Percentiles rank a stretch among this genome's conserved stretches.
These are phyloP conservation scores for Siniperca chuatsi DNA, from an alignment of 2,113 vertebrate species.

Conservation along the genomic window DNA sequence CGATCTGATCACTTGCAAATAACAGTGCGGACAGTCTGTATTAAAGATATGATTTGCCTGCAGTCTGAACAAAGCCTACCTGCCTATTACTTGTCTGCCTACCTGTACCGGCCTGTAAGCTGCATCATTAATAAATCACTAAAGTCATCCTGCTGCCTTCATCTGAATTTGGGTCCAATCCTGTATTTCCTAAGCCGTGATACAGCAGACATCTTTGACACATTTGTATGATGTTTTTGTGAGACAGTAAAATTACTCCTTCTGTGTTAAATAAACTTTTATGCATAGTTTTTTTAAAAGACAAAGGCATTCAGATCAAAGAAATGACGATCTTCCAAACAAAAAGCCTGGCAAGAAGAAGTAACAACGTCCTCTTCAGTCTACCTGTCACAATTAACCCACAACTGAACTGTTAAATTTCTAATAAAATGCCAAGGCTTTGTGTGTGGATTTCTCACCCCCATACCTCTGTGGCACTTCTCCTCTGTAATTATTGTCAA, in stretches of 20 bases:
- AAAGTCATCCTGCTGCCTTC: too few relatives aligned
- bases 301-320: constrained; percentile 31
- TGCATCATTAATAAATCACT: too few relatives aligned
- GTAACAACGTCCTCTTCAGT: constrained; percentile 33
- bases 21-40: too few relatives aligned
- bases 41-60: too few relatives aligned
- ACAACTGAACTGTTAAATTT: constrained; percentile 41
- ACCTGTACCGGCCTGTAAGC: too few relatives aligned
- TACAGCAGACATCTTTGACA: background rate
- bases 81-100: too few relatives aligned
- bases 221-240: constrained; percentile 4
- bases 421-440: constrained; percentile 62
- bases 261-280: constrained; percentile 11
- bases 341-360: constrained; percentile 37
- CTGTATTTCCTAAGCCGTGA: too few relatives aligned
- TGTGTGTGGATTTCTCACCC: constrained; percentile 55
- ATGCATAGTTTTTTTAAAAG: constrained; percentile 1
- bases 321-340: constrained; percentile 30
- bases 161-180: too few relatives aligned
- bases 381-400: constrained; percentile 66
- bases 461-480: constrained; percentile 37
- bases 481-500: constrained; percentile 64
- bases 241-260: constrained; percentile 15
- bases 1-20: too few relatives aligned
- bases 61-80: too few relatives aligned